Evolutionary conservation across 2,888 invertebrate genomes (phyloP), one percentile per base, ranked within the genome.

Genomic region (Crossocerus cetratus): DNA sequence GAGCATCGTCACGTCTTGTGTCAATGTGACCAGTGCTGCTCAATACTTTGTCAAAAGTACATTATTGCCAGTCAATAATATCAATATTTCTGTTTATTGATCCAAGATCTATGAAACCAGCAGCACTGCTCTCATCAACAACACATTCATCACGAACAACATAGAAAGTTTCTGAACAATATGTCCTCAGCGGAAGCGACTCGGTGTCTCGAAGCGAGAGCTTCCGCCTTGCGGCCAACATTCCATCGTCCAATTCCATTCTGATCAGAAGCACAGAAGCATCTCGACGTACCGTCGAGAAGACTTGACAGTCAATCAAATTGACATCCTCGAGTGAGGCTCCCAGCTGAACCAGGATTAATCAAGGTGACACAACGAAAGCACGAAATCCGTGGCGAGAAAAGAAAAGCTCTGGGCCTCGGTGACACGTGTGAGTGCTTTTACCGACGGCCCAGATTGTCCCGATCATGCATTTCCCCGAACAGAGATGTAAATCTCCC

Each of bases 151-250:
- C 42, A 14, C 21, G 14, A 54, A 49, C 20, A 71, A 13, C 13
- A n/a, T 43, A 65, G 43, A 56, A 2, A 22, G 20, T 32, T 11
- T 3, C 16, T 22, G n/a, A 53, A 32, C 2, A 14, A 58, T 53
- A 8, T 54, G 16, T 66, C 44, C 43, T 18, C 14, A 2, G 21
- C 2, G 60, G 61, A 71, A 61, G 66, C 70, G 49, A 54, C 72
- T 83, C 74, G 14, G 76, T 67, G 81, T 84, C 77, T 72, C 54
- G 62, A 78, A 63, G 74, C 74, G 76, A 83, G 70, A 70, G 73
- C 63, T 81, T 77, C 68, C 57, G 42, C 53, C 18, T 23, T 54
- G 20, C 32, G 61, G 62, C 0, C 32, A 54, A 18, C 53, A 42
- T 62, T 49, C 62, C 62, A 62, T 20, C 20, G 8, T 49, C 14